Conservation (phyloP, 2,888 invertebrate species). For the Acleris cristana region DNA sequence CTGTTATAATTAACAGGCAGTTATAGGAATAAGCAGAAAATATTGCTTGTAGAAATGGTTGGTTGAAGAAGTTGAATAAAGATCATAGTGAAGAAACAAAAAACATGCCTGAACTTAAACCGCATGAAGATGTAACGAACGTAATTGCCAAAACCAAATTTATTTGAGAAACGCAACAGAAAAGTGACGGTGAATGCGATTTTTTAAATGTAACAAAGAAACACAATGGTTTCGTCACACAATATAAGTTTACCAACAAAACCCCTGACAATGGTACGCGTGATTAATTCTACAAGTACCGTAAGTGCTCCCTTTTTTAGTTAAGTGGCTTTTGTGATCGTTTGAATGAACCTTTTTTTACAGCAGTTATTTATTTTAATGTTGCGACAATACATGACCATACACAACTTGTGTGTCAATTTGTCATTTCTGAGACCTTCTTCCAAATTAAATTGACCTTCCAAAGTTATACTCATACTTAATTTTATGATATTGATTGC, state of each 20-base stretch:
- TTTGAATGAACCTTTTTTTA: conserved; percentile 29
- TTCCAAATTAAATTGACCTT: not conserved
- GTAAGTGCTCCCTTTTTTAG: conserved; percentile 62
- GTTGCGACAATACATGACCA: conserved; percentile 28
- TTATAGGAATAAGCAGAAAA: no score
- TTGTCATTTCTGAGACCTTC: conserved; percentile 23
- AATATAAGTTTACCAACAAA: conserved; percentile 78
- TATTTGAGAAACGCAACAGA: conserved; percentile 58
- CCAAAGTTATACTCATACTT: not conserved
- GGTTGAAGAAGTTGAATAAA: no score
- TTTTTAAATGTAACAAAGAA: conserved; percentile 55
- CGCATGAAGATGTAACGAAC: conserved; percentile 58
- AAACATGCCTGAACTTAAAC: conserved; percentile 2
- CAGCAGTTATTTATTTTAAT: conserved; percentile 23
- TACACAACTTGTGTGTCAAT: conserved; percentile 24
- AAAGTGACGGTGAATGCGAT: conserved; percentile 22
- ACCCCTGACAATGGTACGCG: conserved; percentile 64
- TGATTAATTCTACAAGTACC: conserved; percentile 76
- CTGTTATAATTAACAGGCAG: no score
- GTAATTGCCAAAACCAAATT: conserved; percentile 56
- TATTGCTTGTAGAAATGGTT: no score
- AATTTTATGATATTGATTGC: no score
- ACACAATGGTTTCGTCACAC: conserved; percentile 60
- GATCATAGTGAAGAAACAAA: not conserved
- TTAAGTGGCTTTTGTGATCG: conserved; percentile 47